Evolutionary conservation across 2,888 invertebrate species (phyloP), one percentile per base, ranked within the genome.

Genomic region (Carabus problematicus): DNA sequence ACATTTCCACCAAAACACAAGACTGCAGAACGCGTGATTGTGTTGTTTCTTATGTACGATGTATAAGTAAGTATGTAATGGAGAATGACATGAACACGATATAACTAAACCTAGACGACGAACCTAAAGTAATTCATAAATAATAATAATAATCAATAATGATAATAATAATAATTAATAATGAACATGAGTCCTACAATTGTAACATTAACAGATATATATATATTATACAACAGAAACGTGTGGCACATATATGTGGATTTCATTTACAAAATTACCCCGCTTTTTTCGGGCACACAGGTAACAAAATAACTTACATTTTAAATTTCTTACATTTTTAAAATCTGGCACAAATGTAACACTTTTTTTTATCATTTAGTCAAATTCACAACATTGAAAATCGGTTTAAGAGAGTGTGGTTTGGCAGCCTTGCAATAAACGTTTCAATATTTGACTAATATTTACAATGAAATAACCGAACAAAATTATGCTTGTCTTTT

Each of bases 91-190:
- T 64, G 71, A 71, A 72, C 70, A 72, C 64, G 70, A 67, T 66
- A 72, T 56, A 67, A 72, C 66, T 72, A 72, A 75, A 74, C 74
- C 77, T 76, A 78, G 19, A 73, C 73, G 19, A 73, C 73, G 54
- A 68, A 72, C 71, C 71, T 74, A 72, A 71, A 71, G 70, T 73
- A 74, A 74, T 47, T 74, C 70, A 74, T 73, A 74, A 74, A 75
- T 73, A 74, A 72, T 71, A 70, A 70, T 73, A 74, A 73, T 73
- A 74, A 73, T 74, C 70, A 47, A 11, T 7, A 52, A 52, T 49
- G n/a, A n/a, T 3, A 29, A 29, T 52, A 52, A 67, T 66, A 58
- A 66, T 49, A 60, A 60, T 52, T 67, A 67, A 47, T 71, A 74
- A 67, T 67, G 60, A 74, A 72, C 71, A 74, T 73, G 71, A 72